These are phyloP conservation scores for Antigone vipio DNA, from an alignment of 2,113 vertebrate species.

Conservation along the genomic window DNA sequence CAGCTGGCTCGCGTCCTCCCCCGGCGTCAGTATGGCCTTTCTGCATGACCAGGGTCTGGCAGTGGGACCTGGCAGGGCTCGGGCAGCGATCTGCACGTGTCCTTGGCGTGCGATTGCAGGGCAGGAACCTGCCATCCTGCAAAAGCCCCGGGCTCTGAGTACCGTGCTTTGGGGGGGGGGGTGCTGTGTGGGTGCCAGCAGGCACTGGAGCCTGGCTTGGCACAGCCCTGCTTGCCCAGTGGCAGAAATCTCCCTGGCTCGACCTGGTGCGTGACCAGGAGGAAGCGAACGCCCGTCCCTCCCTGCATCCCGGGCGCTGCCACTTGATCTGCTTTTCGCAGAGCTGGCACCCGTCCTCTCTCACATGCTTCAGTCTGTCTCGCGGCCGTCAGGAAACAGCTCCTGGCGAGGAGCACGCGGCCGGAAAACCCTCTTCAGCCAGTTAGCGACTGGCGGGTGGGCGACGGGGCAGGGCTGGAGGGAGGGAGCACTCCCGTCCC, in stretches of 20 bases:
- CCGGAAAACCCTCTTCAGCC: slow-evolving; percentile 60
- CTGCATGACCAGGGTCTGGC: background rate
- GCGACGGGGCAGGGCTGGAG: background rate
- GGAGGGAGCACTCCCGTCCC: background rate
- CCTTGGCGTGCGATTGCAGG: background rate
- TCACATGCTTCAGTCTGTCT: slow-evolving; percentile 67
- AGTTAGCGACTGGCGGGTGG: background rate
- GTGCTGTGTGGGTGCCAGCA: rapidly evolving
- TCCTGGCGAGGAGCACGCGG: slow-evolving; percentile 5
- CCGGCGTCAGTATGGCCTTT: background rate
- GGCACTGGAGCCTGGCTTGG: background rate
- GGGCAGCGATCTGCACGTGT: background rate
- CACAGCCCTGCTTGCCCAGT: background rate
- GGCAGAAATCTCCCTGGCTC: background rate
- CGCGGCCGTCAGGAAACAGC: background rate
- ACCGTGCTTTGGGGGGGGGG: background rate
- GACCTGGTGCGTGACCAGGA: background rate
- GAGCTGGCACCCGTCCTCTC: slow-evolving; percentile 60
- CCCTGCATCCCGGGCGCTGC: background rate
- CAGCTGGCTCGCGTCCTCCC: background rate
- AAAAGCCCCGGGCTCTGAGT: background rate
- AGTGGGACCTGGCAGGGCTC: background rate
- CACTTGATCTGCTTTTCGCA: slow-evolving; percentile 34
- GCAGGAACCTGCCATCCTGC: background rate
- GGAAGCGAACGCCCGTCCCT: background rate